Evolutionary conservation across 2,888 invertebrate species (phyloP).

Genomic region (Brachylomia viminalis): DNA sequence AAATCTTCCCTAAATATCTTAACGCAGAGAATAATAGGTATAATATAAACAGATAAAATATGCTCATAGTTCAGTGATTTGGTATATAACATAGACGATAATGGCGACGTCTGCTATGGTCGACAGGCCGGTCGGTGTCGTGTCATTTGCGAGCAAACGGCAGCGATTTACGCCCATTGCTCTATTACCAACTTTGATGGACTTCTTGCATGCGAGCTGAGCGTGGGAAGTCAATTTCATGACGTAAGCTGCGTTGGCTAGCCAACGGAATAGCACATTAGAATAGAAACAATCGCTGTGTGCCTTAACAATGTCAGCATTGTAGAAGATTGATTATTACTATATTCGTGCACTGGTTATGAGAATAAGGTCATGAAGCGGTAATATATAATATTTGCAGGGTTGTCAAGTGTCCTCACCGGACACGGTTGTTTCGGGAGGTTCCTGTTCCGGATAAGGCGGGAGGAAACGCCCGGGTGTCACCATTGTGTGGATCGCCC

Average conservation of each 20-base stretch:
- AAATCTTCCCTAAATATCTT: slow-evolving; percentile 1
- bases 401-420: too few species aligned
- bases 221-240: slow-evolving; percentile 40
- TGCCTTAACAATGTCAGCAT: slow-evolving; percentile 27
- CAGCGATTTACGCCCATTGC: slow-evolving; percentile 57
- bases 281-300: slow-evolving; percentile 36
- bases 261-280: slow-evolving; percentile 29
- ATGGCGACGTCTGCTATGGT: slow-evolving; percentile 27
- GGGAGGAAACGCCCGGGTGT: too few species aligned
- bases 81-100: slow-evolving; percentile 19
- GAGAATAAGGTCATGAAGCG: slow-evolving; percentile 10
- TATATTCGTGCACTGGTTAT: slow-evolving; percentile 20
- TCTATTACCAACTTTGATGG: slow-evolving; percentile 55
- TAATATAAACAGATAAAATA: slow-evolving; percentile 1
- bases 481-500: too few species aligned
- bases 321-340: slow-evolving; percentile 22
- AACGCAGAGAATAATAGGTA: not conserved
- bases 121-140: slow-evolving; percentile 32
- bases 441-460: too few species aligned
- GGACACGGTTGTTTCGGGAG: too few species aligned
- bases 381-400: not conserved
- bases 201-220: slow-evolving; percentile 55
- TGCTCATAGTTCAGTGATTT: slow-evolving; percentile 4
- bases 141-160: slow-evolving; percentile 52
- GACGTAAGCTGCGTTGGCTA: slow-evolving; percentile 43